Evolutionary conservation across 2,888 invertebrate genomes (phyloP), one percentile per base, ranked within the genome.

Genomic region (Athalia circularis): DNA sequence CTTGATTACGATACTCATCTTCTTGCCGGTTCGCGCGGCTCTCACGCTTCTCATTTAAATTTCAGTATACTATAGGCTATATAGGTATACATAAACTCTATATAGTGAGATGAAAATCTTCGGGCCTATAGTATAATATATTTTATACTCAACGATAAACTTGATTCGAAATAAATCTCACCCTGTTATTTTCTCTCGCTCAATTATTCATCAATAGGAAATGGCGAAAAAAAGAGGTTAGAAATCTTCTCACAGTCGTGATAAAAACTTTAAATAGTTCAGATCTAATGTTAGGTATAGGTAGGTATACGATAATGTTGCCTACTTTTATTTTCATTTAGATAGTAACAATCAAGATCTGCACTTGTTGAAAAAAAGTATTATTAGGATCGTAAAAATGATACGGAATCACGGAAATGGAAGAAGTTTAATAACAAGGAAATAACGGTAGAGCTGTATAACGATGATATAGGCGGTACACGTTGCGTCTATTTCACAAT

Each of bases 1-100:
- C 65, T 65, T 65, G 65, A 65, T 65, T 65, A 48, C 65, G 48
- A 65, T 65, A 65, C 48, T 48, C 48, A 15, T 48, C 65, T 15
- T 29, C 64, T 5, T 3, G 2, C 11, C 47, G 11, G 7, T 5
- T 45, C n/a, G 5, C 5, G 3, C 62, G 48, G 48, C 15, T 48
- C 48, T 65, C 48, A 15, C 7, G 65, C 48, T 65, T 65, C 29
- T 29, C 13, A 65, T 65, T 65, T 65, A 48, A 65, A 65, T 65
- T 65, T 65, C 65, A 65, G 13, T 48, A 11, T 48, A 29, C 29
- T 29, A 29, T 29, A 29, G 29, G 29, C 29, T 29, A 29, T n/a
- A n/a, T 29, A 29, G 29, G 29, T 29, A 29, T 29, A 29, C 29
- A 29, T 29, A 29, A 29, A 29, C 29, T 29, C 29, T 29, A 2